A percentile compares a stretch with the other conserved stretches of the same genome.
Evolutionary conservation across 2,888 invertebrate genomes (phyloP).

Genomic region (Salticus scenicus): DNA sequence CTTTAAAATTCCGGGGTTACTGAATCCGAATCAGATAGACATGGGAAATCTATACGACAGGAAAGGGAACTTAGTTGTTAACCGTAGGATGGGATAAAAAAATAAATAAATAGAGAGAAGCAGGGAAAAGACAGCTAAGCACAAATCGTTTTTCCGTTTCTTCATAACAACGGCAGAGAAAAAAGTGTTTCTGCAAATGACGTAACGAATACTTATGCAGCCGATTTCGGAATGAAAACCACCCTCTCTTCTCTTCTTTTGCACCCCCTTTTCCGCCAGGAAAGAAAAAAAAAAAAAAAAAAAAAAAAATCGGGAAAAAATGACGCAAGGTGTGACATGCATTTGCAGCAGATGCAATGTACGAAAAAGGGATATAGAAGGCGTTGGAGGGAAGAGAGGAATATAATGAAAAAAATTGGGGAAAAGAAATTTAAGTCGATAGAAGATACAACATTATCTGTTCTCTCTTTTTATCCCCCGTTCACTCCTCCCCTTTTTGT

Average conservation of each 20-base stretch:
- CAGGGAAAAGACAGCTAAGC: slow-evolving; percentile 32
- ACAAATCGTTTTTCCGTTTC: slow-evolving; percentile 66
- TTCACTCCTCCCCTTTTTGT: slow-evolving; percentile 44
- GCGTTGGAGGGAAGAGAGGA: slow-evolving; percentile 23
- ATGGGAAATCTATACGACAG: slow-evolving; percentile 48
- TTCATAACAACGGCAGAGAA: slow-evolving; percentile 18
- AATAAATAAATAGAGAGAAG: slow-evolving; percentile 12
- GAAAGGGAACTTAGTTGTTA: slow-evolving; percentile 14
- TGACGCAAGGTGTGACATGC: slow-evolving; percentile 48
- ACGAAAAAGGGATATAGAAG: slow-evolving; percentile 33
- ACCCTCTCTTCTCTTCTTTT: slow-evolving; percentile 22
- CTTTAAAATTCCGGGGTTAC: slow-evolving; percentile 39
- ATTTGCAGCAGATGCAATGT: slow-evolving; percentile 62
- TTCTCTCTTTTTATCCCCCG: slow-evolving; percentile 27
- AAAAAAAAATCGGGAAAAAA: slow-evolving; percentile 36
- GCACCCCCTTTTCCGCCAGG: slow-evolving; percentile 17
- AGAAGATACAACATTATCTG: slow-evolving; percentile 67
- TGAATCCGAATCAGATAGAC: slow-evolving; percentile 45
- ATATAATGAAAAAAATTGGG: slow-evolving; percentile 55
- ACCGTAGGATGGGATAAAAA: slow-evolving; percentile 12
- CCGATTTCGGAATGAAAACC: slow-evolving; percentile 61
- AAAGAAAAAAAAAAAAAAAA: slow-evolving; percentile 37
- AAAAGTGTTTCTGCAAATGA: slow-evolving; percentile 53
- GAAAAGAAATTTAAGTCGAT: slow-evolving; percentile 63
- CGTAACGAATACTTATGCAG: slow-evolving; percentile 56